Conservation (phyloP, 23 tunicate genomes). For the Aplidium turbinatum region DNA sequence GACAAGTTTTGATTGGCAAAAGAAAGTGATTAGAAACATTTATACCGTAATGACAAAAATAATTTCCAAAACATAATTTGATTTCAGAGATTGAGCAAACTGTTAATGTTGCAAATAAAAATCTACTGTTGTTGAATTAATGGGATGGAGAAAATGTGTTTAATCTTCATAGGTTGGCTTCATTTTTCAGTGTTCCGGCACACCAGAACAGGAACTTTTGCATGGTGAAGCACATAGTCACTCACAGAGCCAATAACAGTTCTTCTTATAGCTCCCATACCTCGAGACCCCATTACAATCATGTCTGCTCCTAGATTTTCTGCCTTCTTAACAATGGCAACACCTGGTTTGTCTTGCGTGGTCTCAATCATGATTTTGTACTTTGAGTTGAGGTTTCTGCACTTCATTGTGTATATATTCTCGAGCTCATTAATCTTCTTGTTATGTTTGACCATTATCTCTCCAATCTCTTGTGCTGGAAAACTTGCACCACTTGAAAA, state of each 20-base stretch:
- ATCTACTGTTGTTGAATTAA: too few species aligned
- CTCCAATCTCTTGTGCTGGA: slow-evolving; percentile 33
- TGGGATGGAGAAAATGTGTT: too few species aligned
- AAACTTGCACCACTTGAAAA: slow-evolving; percentile 30
- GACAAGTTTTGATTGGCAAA: too few species aligned
- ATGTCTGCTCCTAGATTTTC: slow-evolving; percentile 30
- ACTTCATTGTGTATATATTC: slow-evolving; percentile 22
- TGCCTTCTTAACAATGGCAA: slow-evolving; percentile 33
- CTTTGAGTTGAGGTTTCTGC: neutral
- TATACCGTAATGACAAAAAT: too few species aligned
- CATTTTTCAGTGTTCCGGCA: too few species aligned
- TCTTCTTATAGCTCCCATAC: slow-evolving; percentile 51
- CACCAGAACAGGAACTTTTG: slow-evolving; percentile 59
- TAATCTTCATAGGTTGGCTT: too few species aligned
- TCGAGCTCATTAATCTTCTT: slow-evolving; percentile 18
- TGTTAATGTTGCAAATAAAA: too few species aligned
- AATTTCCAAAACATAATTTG: too few species aligned
- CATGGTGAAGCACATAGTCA: slow-evolving; percentile 71
- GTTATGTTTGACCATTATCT: slow-evolving; percentile 31
- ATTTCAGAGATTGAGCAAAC: too few species aligned
- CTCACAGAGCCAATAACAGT: slow-evolving; percentile 70
- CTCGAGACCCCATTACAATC: slow-evolving; percentile 71
- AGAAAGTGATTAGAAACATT: too few species aligned
- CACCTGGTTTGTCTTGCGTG: slow-evolving; percentile 27
- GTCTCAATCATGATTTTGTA: slow-evolving; percentile 25